Evolutionary conservation across 2,797 vertebrate species (phyloP).

Genomic region (Crocodylus rhombifer): DNA sequence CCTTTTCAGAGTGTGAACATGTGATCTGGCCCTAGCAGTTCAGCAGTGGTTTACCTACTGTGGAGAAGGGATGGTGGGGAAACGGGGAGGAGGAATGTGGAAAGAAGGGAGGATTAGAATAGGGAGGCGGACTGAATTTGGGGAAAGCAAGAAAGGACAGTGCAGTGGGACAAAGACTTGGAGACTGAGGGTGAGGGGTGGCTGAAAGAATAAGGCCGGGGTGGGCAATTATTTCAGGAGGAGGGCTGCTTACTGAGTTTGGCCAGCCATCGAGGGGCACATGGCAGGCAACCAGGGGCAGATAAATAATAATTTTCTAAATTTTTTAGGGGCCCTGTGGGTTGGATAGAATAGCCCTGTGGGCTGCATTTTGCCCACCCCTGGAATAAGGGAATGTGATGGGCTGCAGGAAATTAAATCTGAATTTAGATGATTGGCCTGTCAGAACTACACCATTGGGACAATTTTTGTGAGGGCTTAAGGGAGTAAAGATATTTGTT

Average conservation of each 20-base stretch:
- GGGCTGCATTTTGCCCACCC: too few species aligned
- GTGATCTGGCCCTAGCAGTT: neutral
- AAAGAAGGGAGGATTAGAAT: neutral
- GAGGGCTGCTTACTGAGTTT: too few species aligned
- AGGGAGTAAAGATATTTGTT: neutral
- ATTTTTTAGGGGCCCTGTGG: too few species aligned
- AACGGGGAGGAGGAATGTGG: neutral
- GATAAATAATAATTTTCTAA: too few species aligned
- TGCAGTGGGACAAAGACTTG: neutral
- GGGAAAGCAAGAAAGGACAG: neutral
- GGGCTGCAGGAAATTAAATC: neutral
- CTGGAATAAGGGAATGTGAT: neutral
- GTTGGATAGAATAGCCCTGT: too few species aligned
- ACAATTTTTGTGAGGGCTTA: neutral
- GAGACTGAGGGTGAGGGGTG: neutral
- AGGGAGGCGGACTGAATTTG: neutral
- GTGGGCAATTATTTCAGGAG: too few species aligned
- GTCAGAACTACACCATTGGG: neutral
- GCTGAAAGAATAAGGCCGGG: too few species aligned
- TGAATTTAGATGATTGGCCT: neutral
- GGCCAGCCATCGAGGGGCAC: too few species aligned
- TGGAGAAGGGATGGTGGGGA: neutral
- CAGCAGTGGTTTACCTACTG: neutral
- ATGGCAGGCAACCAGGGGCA: too few species aligned
- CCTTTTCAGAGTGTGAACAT: accelerated